A percentile compares a stretch with the other conserved stretches of the same genome.
These are phyloP conservation scores for Drosophila lutescens DNA, from an alignment of 2,888 invertebrate species.

Conservation along the genomic window DNA sequence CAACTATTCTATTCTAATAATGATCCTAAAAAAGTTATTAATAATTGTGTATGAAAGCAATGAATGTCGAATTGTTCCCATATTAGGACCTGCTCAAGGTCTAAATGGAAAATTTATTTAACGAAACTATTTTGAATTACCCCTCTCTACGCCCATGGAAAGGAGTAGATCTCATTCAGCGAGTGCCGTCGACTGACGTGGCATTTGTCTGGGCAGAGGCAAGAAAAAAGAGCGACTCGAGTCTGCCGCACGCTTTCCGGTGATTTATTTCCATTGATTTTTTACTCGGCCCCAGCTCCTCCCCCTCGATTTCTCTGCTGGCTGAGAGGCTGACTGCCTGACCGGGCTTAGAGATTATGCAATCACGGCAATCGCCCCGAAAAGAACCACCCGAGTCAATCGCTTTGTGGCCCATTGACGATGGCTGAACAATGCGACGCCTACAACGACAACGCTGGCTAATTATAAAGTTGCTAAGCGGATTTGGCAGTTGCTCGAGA, in stretches of 20 bases:
- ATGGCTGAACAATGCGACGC: slow-evolving; percentile 29
- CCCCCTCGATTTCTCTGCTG: slow-evolving; percentile 21
- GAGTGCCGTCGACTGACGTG: slow-evolving; percentile 56
- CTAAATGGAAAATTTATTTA: neutral
- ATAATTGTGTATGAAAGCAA: neutral
- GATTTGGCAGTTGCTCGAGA: slow-evolving; percentile 52
- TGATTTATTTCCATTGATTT: slow-evolving; percentile 58
- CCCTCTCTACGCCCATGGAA: slow-evolving; percentile 1
- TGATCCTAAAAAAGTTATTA: neutral
- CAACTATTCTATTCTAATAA: too few species aligned
- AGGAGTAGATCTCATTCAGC: slow-evolving; percentile 18
- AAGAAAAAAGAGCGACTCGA: slow-evolving; percentile 32
- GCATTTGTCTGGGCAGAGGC: slow-evolving; percentile 32
- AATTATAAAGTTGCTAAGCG: slow-evolving; percentile 75
- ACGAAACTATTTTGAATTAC: neutral
- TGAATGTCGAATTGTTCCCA: neutral
- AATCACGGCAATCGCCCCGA: slow-evolving; percentile 42
- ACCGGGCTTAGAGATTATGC: slow-evolving; percentile 66
- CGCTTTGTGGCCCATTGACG: slow-evolving; percentile 14
- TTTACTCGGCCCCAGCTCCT: slow-evolving; percentile 10
- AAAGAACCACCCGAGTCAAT: slow-evolving; percentile 37
- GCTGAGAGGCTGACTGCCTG: slow-evolving; percentile 5
- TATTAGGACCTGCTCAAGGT: neutral
- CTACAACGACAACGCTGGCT: slow-evolving; percentile 42
- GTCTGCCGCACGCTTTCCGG: slow-evolving; percentile 39